These are phyloP conservation scores for Todiramphus saurophagus DNA, from an alignment of 2,113 vertebrate genomes.

Conservation along the genomic window DNA sequence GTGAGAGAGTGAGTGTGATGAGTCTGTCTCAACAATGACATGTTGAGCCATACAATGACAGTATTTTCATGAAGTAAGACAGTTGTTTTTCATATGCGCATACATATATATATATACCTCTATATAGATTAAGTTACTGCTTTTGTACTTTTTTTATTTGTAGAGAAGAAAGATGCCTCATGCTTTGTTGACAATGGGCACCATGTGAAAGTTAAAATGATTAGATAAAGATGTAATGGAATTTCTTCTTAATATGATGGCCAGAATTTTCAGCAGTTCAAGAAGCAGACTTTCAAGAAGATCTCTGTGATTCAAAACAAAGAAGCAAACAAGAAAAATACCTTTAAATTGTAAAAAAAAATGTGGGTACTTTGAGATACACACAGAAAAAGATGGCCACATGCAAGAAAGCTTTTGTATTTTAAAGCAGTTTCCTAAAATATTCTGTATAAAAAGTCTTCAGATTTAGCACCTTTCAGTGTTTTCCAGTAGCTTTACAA, in stretches of 20 bases:
- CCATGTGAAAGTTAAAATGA: neutral
- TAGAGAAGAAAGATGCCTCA: neutral
- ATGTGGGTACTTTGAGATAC: neutral
- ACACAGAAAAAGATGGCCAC: neutral
- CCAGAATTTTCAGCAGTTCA: neutral
- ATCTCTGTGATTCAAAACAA: neutral
- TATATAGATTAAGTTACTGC: neutral
- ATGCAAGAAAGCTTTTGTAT: neutral
- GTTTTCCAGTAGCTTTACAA: neutral
- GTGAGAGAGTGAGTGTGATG: too few relatives aligned
- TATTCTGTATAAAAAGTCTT: neutral
- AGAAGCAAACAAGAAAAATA: neutral
- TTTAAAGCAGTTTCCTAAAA: neutral
- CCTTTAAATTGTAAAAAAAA: neutral
- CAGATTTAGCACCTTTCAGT: neutral
- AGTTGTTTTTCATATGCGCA: neutral
- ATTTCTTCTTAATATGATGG: neutral
- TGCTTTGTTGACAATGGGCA: neutral
- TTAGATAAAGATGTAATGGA: neutral
- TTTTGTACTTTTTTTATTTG: neutral
- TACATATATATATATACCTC: neutral
- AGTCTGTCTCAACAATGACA: too few relatives aligned
- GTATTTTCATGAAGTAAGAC: neutral
- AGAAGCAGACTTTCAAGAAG: neutral
- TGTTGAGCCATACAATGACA: too few relatives aligned